Base-by-base conservation (phyloP, 1,140 invertebrate genomes). In the Neotoxoptera formosana region DNA sequence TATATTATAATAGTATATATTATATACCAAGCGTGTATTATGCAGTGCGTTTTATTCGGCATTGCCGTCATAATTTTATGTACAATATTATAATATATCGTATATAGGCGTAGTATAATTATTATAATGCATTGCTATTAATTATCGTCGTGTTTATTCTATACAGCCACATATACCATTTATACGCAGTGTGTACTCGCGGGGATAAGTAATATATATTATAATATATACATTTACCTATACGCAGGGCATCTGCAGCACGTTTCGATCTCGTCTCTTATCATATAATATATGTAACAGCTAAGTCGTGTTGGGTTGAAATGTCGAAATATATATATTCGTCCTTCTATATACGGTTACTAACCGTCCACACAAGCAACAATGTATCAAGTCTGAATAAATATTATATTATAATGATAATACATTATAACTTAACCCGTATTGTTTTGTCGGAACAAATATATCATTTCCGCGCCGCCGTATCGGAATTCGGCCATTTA, bases 381-480 rank as follows among this genome's bases (percentile, higher is more conserved):
- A 67, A 14, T 14, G 6, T 67, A 67, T 67, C 30, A 30, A 67
- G 60, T 67, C 60, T 30, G 30, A 67, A 67, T 67, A 67, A 67
- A 67, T 67, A 67, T 25, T 60, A 67, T 30, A 30, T 9, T 56
- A 30, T 3, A 41, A 41, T n/a, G n/a, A n/a, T 41, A 41, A 14
- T 67, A 23, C 14, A 67, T 67, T 67, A 30, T 67, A 76, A n/a
- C 14, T 76, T n/a, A n/a, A n/a, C 30, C n/a, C 17, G 60, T n/a
- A n/a, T 76, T 76, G n/a, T 76, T 76, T n/a, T 76, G 30, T 76
- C 60, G 60, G 60, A 76, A 76, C 60, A 76, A 76, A 76, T 76
- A 76, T 14, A 76, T 76, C 30, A 76, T 76, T 76, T 76, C 60
- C 60, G 60, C 60, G n/a, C 60, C 60, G 60, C 60, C 30, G 60